Conservation (phyloP, 1,140 invertebrate genomes). For the Aphidius ervi region DNA sequence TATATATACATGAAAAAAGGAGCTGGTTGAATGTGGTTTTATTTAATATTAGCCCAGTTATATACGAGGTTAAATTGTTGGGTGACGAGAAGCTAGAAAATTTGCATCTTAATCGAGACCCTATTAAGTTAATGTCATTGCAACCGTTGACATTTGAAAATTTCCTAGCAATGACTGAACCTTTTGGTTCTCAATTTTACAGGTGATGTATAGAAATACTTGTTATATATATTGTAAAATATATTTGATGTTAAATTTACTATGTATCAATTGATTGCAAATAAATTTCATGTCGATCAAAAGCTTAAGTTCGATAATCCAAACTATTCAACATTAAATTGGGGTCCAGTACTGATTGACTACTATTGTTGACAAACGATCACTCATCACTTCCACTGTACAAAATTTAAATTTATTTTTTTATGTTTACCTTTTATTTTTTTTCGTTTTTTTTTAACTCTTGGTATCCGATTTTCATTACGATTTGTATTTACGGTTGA, state of each 20-base stretch:
- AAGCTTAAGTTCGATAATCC: conserved; percentile 35
- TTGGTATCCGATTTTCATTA: conserved; percentile 21
- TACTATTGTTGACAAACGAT: conserved; percentile 44
- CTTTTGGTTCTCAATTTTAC: neutral
- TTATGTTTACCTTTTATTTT: conserved; percentile 25
- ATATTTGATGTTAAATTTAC: neutral
- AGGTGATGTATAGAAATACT: no score
- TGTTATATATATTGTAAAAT: no score
- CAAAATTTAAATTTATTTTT: conserved; percentile 26
- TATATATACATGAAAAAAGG: neutral
- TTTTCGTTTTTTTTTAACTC: conserved; percentile 27
- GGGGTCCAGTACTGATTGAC: conserved; percentile 43
- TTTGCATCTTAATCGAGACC: conserved; percentile 50
- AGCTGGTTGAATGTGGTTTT: conserved; percentile 16
- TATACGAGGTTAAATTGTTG: conserved; percentile 25
- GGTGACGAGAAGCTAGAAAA: conserved; percentile 26
- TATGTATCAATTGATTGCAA: neutral
- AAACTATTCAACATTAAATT: conserved; percentile 44
- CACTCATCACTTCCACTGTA: conserved; percentile 30
- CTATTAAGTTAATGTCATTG: conserved; percentile 47
- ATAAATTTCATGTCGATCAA: neutral
- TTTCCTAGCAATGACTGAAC: conserved; percentile 13
- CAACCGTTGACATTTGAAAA: conserved; percentile 18
- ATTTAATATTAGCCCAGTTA: conserved; percentile 30
- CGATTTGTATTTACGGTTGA: conserved; percentile 18